Evolutionary conservation across 92 coral and sea anemone genomes (phyloP).

Genomic region (Galaxea fascicularis): DNA sequence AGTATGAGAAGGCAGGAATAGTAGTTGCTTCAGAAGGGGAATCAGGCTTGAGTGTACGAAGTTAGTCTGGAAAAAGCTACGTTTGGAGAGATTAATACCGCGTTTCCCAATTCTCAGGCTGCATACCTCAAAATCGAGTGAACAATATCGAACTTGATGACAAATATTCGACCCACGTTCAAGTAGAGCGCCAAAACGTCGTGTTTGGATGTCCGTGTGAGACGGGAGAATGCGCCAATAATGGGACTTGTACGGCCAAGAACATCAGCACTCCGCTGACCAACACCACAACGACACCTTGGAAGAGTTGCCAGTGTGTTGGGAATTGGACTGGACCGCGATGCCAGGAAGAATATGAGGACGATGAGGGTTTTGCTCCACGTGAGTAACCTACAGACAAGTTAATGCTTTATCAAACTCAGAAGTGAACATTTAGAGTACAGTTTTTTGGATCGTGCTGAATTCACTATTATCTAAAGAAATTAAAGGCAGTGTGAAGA

Average conservation of each 20-base stretch:
- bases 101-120: constrained; percentile 52
- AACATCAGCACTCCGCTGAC: constrained; percentile 53
- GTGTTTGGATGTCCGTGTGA: constrained; percentile 74
- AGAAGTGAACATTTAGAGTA: neutral
- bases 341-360: constrained; percentile 16
- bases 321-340: constrained; percentile 56
- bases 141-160: constrained; percentile 70
- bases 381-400: constrained; percentile 29
- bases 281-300: constrained; percentile 5
- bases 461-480: too few species aligned
- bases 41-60: neutral
- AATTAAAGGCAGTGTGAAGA: neutral
- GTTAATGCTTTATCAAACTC: neutral
- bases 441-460: neutral
- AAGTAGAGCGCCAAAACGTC: constrained; percentile 68
- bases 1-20: too few species aligned
- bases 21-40: too few species aligned
- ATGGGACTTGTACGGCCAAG: constrained; percentile 55
- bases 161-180: constrained; percentile 23
- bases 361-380: neutral
- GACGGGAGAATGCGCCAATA: constrained; percentile 67
- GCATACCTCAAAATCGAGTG: constrained; percentile 70
- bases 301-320: constrained; percentile 52
- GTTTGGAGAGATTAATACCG: neutral
- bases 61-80: neutral